phyloP scores from a whole-genome alignment of 2,797 vertebrate genomes.

The Menidia menidia region DNA sequence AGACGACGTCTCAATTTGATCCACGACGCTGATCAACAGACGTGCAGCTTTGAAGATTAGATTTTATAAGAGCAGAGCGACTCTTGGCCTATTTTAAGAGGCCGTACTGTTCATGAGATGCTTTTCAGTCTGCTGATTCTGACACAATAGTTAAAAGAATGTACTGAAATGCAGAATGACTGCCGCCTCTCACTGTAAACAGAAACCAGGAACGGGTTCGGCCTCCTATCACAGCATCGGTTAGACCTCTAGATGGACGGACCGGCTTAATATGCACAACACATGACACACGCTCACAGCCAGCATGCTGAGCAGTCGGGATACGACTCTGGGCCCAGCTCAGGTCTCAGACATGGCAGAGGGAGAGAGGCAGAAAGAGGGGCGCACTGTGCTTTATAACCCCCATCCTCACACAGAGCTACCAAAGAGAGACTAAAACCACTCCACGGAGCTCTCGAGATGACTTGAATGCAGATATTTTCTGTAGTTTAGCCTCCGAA shows the following conservation, averaged over 20 bases:
- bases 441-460: slow-evolving; percentile 43
- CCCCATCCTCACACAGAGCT: slow-evolving; percentile 38
- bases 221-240: slow-evolving; percentile 22
- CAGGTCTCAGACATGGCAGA: slow-evolving; percentile 32
- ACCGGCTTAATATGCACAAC: slow-evolving; percentile 67
- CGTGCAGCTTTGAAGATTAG: too few relatives aligned
- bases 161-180: too few relatives aligned
- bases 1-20: neutral
- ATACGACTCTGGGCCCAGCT: slow-evolving; percentile 43
- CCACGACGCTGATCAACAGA: neutral
- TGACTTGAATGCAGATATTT: slow-evolving; percentile 35
- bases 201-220: neutral
- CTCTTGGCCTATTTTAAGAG: too few relatives aligned
- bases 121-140: slow-evolving; percentile 1
- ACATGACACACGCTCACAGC: slow-evolving; percentile 66
- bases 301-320: slow-evolving; percentile 66
- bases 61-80: too few relatives aligned
- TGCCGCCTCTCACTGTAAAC: too few relatives aligned
- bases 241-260: slow-evolving; percentile 38
- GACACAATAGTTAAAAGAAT: neutral
- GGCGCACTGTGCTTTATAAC: slow-evolving; percentile 58
- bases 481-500: slow-evolving; percentile 37
- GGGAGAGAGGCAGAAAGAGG: neutral
- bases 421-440: slow-evolving; percentile 46
- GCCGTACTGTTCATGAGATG: neutral